Evolutionary conservation across 2,888 invertebrate genomes (phyloP).

Genomic region (Girardia tigrina): DNA sequence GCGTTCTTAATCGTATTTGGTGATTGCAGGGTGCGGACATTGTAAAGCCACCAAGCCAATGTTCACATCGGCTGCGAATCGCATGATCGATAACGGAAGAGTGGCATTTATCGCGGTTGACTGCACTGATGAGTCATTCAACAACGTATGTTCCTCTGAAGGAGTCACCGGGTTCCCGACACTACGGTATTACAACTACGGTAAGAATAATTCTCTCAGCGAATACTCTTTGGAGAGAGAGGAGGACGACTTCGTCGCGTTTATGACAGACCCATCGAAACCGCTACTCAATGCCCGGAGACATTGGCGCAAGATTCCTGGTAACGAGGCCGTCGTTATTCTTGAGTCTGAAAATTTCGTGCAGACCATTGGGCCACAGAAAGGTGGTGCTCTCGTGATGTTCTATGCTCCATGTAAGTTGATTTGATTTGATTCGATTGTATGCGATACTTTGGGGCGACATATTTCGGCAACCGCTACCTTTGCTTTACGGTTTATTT

Average conservation of each 20-base stretch:
- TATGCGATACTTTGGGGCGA: too few relatives aligned
- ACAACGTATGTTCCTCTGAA: conserved; percentile 59
- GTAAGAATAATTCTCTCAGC: conserved; percentile 56
- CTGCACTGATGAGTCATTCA: conserved; percentile 56
- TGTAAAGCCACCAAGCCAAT: conserved; percentile 75
- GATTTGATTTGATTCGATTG: not conserved
- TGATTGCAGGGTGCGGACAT: conserved; percentile 83
- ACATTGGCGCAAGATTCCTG: conserved; percentile 51
- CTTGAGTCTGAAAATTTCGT: conserved; percentile 57
- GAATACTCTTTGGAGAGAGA: conserved; percentile 64
- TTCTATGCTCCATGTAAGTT: conserved; percentile 52
- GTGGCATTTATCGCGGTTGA: conserved; percentile 70
- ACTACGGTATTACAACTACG: conserved; percentile 69
- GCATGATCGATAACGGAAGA: conserved; percentile 24
- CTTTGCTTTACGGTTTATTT: too few relatives aligned
- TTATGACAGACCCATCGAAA: conserved; percentile 53
- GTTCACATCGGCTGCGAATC: conserved; percentile 61
- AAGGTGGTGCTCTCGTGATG: conserved; percentile 52
- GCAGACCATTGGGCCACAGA: conserved; percentile 52
- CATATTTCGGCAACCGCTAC: too few relatives aligned
- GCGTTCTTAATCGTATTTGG: too few relatives aligned
- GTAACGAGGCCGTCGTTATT: conserved; percentile 60
- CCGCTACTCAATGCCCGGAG: conserved; percentile 51
- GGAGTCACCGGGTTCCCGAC: conserved; percentile 72
- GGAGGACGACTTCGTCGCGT: conserved; percentile 59